Evolutionary conservation across 2,888 invertebrate species (phyloP).

Genomic region (Dicranocentrus wangi): DNA sequence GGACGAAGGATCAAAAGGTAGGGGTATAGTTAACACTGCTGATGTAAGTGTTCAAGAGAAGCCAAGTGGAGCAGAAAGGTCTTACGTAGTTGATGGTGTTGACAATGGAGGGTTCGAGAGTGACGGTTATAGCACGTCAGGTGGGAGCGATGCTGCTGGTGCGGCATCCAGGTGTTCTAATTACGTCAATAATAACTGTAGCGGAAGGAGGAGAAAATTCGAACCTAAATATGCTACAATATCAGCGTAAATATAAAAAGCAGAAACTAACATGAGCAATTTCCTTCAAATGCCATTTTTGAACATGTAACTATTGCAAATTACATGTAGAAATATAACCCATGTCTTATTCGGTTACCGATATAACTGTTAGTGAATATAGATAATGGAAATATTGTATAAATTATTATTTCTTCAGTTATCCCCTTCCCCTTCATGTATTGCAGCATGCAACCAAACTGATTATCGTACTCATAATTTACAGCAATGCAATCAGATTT

Average conservation of each 20-base stretch:
- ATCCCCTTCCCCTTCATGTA: background rate
- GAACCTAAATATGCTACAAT: constrained; percentile 60
- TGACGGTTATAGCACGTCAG: background rate
- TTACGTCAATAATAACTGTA: constrained; percentile 38
- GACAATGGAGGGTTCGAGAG: constrained; percentile 40
- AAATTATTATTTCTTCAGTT: background rate
- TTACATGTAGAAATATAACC: background rate
- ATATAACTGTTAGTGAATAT: background rate
- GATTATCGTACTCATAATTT: constrained; percentile 5
- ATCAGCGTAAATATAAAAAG: constrained; percentile 10
- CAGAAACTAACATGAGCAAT: background rate
- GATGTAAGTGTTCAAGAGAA: constrained; percentile 35
- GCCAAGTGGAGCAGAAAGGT: constrained; percentile 8
- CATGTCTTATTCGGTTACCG: constrained; percentile 1
- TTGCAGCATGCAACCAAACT: background rate
- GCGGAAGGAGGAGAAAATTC: constrained; percentile 53
- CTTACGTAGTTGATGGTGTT: constrained; percentile 13
- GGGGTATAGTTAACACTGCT: constrained; percentile 49
- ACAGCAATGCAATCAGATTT: constrained; percentile 30
- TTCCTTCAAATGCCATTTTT: background rate
- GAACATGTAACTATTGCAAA: background rate
- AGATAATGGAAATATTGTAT: background rate
- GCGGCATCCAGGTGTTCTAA: constrained; percentile 39
- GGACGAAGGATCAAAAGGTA: constrained; percentile 11
- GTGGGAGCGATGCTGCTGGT: constrained; percentile 16